Evolutionary conservation across 2,113 vertebrate species (phyloP).

Genomic region (Ailurus styani): DNA sequence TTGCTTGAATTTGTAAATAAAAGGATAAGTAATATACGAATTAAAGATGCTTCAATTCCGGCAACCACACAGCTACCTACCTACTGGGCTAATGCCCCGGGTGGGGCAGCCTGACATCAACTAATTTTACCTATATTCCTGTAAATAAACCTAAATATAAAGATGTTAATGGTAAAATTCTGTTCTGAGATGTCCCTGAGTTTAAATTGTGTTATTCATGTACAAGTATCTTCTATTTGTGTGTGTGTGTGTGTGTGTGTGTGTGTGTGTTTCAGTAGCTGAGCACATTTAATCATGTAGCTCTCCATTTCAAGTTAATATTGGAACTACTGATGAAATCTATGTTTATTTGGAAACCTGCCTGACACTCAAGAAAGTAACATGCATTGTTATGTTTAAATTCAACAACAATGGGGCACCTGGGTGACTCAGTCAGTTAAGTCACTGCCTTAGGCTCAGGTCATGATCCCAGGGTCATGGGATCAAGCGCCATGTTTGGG

Average conservation of each 20-base stretch:
- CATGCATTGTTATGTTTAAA: not conserved
- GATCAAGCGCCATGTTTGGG: too few relatives aligned
- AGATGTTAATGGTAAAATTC: not conserved
- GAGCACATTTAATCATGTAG: not conserved
- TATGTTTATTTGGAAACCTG: not conserved
- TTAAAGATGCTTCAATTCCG: not conserved
- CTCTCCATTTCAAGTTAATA: not conserved
- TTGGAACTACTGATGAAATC: not conserved
- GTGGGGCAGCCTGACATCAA: not conserved
- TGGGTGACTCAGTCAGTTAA: too few relatives aligned
- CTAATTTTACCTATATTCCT: not conserved
- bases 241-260: not conserved
- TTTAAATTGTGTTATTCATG: not conserved
- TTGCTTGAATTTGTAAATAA: slow-evolving; percentile 24
- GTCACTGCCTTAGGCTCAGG: too few relatives aligned
- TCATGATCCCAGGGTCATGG: too few relatives aligned
- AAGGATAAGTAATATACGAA: not conserved
- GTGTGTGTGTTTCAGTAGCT: not conserved
- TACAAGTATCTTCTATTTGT: not conserved
- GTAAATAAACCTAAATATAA: not conserved
- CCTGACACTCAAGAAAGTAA: not conserved
- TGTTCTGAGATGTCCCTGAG: not conserved
- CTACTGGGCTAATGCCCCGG: not conserved
- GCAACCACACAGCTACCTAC: not conserved
- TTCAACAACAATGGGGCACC: not conserved